Percentiles rank a stretch among this genome's conserved stretches.
Evolutionary conservation across 2,113 vertebrate species (phyloP).

Genomic region (Sylvietta virens): DNA sequence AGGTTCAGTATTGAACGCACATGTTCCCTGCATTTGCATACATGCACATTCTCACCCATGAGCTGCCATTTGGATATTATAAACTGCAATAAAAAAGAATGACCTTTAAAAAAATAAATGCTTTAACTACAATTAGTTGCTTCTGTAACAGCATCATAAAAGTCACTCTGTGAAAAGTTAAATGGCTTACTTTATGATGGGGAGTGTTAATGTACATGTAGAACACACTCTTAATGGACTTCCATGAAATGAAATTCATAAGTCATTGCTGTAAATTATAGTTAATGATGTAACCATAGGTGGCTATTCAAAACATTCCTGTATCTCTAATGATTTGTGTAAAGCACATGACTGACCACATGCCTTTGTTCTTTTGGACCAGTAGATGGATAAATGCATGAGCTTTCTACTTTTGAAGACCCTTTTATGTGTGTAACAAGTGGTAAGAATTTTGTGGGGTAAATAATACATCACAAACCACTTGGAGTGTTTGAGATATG

Average conservation of each 20-base stretch:
- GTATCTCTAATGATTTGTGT: constrained; percentile 57
- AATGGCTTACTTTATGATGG: constrained; percentile 54
- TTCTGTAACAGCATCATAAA: constrained; percentile 53
- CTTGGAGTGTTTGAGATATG: background rate
- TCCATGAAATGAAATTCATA: constrained; percentile 40
- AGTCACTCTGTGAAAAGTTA: constrained; percentile 49
- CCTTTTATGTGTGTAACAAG: background rate
- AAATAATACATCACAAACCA: background rate
- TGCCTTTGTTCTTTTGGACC: background rate
- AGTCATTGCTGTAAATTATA: constrained; percentile 47
- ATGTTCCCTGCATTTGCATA: background rate
- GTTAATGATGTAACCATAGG: constrained; percentile 49
- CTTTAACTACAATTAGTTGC: constrained; percentile 49
- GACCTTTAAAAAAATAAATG: constrained; percentile 36
- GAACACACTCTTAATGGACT: constrained; percentile 54
- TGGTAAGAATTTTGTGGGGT: background rate
- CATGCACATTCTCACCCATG: background rate
- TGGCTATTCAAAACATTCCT: constrained; percentile 51
- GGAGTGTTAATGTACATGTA: constrained; percentile 59
- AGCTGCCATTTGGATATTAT: background rate
- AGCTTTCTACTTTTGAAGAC: background rate
- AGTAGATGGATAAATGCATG: background rate
- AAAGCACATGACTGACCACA: constrained; percentile 46
- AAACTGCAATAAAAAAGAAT: constrained; percentile 2
- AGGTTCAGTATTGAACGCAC: background rate